Percentiles rank a stretch among this genome's conserved stretches.
These are phyloP conservation scores for Zaprionus tsacasi DNA, from an alignment of 1,140 invertebrate genomes.

Conservation along the genomic window DNA sequence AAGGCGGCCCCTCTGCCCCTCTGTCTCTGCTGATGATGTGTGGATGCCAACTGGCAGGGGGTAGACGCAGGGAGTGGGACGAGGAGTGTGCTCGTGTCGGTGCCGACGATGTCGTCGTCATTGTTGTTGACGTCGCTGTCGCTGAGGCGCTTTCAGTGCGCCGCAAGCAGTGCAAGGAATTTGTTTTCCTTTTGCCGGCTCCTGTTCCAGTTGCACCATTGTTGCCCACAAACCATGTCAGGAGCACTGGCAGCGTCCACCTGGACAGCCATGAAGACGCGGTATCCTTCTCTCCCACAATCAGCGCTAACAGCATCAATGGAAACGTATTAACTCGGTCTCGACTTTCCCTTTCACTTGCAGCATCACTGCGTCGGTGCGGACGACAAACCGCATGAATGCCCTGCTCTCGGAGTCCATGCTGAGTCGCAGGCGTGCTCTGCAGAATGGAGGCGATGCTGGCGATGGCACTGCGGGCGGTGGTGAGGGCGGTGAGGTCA, in stretches of 20 bases:
- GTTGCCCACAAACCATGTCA: conserved; percentile 26
- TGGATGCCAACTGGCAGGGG: conserved; percentile 36
- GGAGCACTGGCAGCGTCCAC: conserved; percentile 48
- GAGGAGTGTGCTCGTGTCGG: conserved; percentile 53
- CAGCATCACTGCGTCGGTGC: conserved; percentile 81
- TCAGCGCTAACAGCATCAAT: not conserved
- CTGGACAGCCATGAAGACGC: conserved; percentile 74
- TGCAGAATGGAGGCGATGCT: conserved; percentile 51
- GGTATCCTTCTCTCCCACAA: conserved; percentile 36
- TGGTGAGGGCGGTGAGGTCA: conserved; percentile 29
- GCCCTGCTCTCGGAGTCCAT: conserved; percentile 80
- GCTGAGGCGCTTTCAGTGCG: conserved; percentile 62
- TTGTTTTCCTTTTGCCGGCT: conserved; percentile 65
- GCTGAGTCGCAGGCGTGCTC: conserved; percentile 61
- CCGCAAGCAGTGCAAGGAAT: conserved; percentile 70
- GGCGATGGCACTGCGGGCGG: conserved; percentile 25
- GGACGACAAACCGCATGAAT: conserved; percentile 83
- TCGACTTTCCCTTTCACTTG: conserved; percentile 30
- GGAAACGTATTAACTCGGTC: not conserved
- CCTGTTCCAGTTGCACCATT: conserved; percentile 1
- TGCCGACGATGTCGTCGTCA: conserved; percentile 33
- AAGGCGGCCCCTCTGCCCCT: conserved; percentile 9
- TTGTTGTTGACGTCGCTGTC: conserved; percentile 25
- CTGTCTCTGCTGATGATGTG: conserved; percentile 59
- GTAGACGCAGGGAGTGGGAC: not conserved